A percentile compares a stretch with the other conserved stretches of the same genome.
Conservation (phyloP, 2,113 vertebrate genomes). For the Macquaria ambigua region DNA sequence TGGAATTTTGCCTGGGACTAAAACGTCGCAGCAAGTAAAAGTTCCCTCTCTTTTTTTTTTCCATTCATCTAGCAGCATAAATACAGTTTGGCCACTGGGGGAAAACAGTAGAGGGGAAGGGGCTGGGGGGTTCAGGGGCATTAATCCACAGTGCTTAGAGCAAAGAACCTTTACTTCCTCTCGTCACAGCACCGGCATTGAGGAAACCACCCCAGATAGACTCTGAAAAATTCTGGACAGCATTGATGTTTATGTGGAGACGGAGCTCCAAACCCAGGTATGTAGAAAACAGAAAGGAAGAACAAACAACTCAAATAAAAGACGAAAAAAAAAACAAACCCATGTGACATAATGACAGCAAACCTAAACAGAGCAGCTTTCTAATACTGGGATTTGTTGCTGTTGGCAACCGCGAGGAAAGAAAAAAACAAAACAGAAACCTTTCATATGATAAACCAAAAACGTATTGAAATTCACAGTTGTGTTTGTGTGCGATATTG, state of each 20-base stretch:
- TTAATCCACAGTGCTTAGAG: slow-evolving; percentile 84
- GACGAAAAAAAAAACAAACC: slow-evolving; percentile 31
- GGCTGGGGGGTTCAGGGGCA: slow-evolving; percentile 83
- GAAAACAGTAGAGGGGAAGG: slow-evolving; percentile 87
- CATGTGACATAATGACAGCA: slow-evolving; percentile 76
- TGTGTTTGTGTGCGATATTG: slow-evolving; percentile 82
- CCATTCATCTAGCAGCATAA: slow-evolving; percentile 98
- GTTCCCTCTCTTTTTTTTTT: slow-evolving; percentile 81
- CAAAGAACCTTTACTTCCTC: slow-evolving; percentile 50
- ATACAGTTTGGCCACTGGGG: slow-evolving; percentile 99
- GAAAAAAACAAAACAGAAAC: slow-evolving; percentile 42
- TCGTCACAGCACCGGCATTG: slow-evolving; percentile 88
- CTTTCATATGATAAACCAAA: slow-evolving; percentile 78
- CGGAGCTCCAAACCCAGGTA: slow-evolving; percentile 55
- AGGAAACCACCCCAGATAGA: slow-evolving; percentile 89
- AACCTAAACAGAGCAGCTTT: slow-evolving; percentile 87
- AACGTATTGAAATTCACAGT: slow-evolving; percentile 95
- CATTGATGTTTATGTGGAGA: slow-evolving; percentile 70
- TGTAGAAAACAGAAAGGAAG: slow-evolving; percentile 62
- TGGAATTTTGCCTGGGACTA: slow-evolving; percentile 99
- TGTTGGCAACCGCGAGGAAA: slow-evolving; percentile 90
- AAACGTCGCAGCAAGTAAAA: slow-evolving; percentile 99
- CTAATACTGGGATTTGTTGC: slow-evolving; percentile 98
- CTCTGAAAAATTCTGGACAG: slow-evolving; percentile 89
- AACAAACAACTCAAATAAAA: slow-evolving; percentile 61